Conservation (phyloP, 2,888 invertebrate genomes). For the Elysia crispata region DNA sequence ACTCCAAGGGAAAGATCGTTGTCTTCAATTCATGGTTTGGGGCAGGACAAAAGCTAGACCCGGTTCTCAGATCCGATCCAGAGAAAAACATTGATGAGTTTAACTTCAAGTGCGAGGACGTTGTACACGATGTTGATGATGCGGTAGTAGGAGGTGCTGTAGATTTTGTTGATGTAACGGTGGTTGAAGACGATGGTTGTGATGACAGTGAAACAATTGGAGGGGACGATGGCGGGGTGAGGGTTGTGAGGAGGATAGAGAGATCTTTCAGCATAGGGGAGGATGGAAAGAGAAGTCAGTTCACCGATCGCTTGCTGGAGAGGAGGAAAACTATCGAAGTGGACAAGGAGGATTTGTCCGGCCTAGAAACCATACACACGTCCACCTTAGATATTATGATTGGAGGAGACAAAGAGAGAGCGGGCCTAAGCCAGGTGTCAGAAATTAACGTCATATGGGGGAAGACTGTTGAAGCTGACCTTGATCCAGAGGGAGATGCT, state of each 20-base stretch:
- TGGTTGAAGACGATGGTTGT: neutral
- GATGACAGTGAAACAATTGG: neutral
- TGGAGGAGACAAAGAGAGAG: neutral
- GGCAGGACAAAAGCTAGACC: no score
- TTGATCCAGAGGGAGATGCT: neutral
- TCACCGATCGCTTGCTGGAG: neutral
- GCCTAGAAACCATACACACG: conserved; percentile 12
- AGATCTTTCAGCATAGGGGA: neutral
- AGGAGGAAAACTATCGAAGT: conserved; percentile 30
- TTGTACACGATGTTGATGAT: neutral
- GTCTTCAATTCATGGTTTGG: no score
- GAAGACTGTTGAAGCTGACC: conserved; percentile 30
- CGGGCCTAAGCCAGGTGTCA: neutral
- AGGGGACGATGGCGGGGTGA: neutral
- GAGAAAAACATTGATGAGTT: neutral
- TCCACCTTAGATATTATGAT: conserved; percentile 6
- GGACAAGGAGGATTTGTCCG: conserved; percentile 5
- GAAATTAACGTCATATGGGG: conserved; percentile 26
- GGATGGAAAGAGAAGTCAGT: neutral
- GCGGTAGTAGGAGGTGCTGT: neutral
- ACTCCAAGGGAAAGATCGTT: no score
- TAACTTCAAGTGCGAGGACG: neutral
- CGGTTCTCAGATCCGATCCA: neutral
- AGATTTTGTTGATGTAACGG: neutral
- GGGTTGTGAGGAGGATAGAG: neutral